These are phyloP conservation scores for Leucania comma DNA, from an alignment of 2,888 invertebrate species.

Conservation along the genomic window DNA sequence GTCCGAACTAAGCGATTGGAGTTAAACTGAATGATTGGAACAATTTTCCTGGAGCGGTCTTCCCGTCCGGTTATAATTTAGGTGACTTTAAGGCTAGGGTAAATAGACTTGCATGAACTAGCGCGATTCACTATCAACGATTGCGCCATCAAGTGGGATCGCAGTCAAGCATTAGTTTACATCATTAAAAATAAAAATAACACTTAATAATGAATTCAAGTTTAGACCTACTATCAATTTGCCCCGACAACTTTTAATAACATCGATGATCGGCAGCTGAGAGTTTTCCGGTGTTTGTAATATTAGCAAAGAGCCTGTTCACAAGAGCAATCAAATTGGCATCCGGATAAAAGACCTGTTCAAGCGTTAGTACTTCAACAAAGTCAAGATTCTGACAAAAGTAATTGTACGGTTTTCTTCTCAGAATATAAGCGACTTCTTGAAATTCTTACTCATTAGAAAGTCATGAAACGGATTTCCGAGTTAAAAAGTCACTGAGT, in stretches of 20 bases:
- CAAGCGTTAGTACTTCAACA: neutral
- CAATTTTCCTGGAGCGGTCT: no score
- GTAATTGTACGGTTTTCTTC: neutral
- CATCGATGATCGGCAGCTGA: neutral
- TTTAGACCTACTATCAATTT: no score
- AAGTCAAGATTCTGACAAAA: neutral
- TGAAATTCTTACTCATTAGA: neutral
- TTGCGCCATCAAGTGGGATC: no score
- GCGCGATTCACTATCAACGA: no score
- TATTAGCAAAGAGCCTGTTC: neutral
- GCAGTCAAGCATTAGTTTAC: no score
- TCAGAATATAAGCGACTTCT: neutral
- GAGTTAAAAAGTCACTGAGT: neutral
- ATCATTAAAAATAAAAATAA: no score
- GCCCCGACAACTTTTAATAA: neutral
- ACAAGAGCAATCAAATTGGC: constrained; percentile 16
- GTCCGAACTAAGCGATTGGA: no score
- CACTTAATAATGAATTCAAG: no score
- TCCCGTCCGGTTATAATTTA: no score
- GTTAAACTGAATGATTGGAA: no score
- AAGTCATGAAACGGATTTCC: neutral
- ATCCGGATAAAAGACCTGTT: neutral
- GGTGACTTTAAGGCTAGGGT: no score
- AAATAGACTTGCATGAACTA: no score
- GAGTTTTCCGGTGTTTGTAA: neutral